phyloP scores from a whole-genome alignment of 2,113 vertebrate genomes.

The Tringa solitaria region DNA sequence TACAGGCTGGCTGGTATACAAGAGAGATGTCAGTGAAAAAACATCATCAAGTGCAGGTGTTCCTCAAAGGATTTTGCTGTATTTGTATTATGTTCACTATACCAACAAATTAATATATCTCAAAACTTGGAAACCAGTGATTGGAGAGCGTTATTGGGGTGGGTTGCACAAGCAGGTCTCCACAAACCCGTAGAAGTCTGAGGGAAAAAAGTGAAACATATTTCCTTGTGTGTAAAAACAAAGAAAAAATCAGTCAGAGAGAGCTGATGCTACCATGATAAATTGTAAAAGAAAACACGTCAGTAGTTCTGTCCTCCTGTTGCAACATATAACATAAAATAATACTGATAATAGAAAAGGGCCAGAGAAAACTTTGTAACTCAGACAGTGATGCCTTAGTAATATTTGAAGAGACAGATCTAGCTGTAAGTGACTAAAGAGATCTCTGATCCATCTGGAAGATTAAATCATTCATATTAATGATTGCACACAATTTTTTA shows the following conservation, averaged over 20 bases:
- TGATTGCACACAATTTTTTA: not conserved
- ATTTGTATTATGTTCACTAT: not conserved
- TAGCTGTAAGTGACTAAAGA: not conserved
- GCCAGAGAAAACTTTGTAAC: not conserved
- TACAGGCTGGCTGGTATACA: not conserved
- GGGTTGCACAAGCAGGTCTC: not conserved
- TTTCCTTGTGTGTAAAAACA: not conserved
- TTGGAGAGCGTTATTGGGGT: not conserved
- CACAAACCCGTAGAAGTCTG: not conserved
- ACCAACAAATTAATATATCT: not conserved
- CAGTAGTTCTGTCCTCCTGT: not conserved
- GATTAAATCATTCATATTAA: not conserved
- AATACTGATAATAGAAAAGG: not conserved
- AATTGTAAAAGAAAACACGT: not conserved
- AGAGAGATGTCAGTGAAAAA: not conserved
- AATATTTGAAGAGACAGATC: not conserved
- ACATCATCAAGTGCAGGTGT: not conserved
- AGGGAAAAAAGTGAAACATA: not conserved
- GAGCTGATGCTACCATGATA: not conserved
- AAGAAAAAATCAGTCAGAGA: not conserved
- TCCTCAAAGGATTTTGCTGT: not conserved
- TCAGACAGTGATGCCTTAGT: not conserved
- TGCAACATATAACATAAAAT: not conserved
- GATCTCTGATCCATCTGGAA: not conserved
- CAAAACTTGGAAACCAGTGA: not conserved